These are phyloP conservation scores for Campoplex capitator DNA, from an alignment of 2,888 invertebrate genomes.

Conservation along the genomic window DNA sequence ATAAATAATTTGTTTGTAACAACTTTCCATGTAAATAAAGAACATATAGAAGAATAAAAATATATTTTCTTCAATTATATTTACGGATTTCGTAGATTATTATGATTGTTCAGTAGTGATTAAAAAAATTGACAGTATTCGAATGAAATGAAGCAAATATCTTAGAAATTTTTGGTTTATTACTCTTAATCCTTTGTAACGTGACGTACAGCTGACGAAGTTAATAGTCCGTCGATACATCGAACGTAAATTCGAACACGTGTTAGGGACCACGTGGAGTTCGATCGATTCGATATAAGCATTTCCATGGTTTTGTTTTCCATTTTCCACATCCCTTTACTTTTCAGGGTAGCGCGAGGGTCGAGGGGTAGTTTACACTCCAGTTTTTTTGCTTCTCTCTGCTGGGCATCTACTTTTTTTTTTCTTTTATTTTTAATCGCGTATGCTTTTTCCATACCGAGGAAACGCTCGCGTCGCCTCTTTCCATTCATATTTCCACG, in stretches of 20 bases:
- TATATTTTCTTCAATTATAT: neutral
- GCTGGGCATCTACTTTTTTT: slow-evolving; percentile 41
- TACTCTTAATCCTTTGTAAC: neutral
- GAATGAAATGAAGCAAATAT: neutral
- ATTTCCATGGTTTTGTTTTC: slow-evolving; percentile 78
- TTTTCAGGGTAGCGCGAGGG: slow-evolving; percentile 31
- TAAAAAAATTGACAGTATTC: neutral
- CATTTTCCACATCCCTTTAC: slow-evolving; percentile 61
- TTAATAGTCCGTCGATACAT: slow-evolving; percentile 15
- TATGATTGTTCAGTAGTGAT: neutral
- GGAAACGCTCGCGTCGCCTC: slow-evolving; percentile 79
- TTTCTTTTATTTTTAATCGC: slow-evolving; percentile 54
- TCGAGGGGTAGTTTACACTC: slow-evolving; percentile 51
- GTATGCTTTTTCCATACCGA: slow-evolving; percentile 69
- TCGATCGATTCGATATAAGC: slow-evolving; percentile 78
- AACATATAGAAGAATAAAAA: neutral
- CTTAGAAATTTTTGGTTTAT: neutral
- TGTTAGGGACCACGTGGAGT: slow-evolving; percentile 79
- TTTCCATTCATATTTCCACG: slow-evolving; percentile 83
- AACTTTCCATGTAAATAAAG: neutral
- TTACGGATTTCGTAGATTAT: neutral
- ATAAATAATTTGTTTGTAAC: neutral
- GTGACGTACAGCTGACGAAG: slow-evolving; percentile 5
- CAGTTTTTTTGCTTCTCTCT: slow-evolving; percentile 54
- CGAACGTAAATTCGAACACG: slow-evolving; percentile 58